Evolutionary conservation across 2,797 vertebrate genomes (phyloP).

Genomic region (Mycteria americana): DNA sequence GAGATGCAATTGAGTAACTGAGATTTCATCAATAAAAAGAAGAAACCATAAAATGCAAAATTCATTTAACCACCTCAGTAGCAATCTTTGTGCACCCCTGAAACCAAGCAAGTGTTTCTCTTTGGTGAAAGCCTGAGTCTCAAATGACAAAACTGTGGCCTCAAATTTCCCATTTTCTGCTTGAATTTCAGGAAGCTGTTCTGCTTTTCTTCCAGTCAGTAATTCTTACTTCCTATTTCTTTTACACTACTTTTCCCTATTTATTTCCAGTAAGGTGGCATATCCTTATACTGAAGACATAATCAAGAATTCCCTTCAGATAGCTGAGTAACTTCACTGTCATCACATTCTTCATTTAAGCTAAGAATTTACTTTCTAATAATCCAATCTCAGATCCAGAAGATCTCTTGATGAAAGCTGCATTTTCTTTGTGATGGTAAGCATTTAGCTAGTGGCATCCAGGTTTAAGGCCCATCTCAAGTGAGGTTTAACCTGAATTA

Average conservation of each 20-base stretch:
- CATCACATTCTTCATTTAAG: background rate
- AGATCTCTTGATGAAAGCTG: background rate
- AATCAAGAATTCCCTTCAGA: background rate
- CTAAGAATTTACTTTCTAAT: background rate
- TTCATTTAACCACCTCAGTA: background rate
- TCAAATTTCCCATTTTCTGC: background rate
- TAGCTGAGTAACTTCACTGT: background rate
- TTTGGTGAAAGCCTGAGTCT: background rate
- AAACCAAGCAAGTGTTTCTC: background rate
- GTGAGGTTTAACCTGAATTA: background rate
- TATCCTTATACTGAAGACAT: background rate
- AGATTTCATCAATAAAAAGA: background rate
- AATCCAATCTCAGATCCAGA: background rate
- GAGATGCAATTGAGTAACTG: background rate
- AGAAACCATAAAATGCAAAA: background rate
- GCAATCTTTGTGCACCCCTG: background rate
- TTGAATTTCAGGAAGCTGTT: background rate
- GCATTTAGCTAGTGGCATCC: background rate
- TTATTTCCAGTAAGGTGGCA: background rate
- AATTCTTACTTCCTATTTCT: background rate
- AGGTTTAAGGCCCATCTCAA: background rate
- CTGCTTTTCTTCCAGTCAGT: background rate
- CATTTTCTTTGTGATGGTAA: background rate
- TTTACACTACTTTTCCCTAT: background rate
- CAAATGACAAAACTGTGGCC: background rate